These are phyloP conservation scores for Melieria crassipennis DNA, from an alignment of 2,888 invertebrate genomes.

Conservation along the genomic window DNA sequence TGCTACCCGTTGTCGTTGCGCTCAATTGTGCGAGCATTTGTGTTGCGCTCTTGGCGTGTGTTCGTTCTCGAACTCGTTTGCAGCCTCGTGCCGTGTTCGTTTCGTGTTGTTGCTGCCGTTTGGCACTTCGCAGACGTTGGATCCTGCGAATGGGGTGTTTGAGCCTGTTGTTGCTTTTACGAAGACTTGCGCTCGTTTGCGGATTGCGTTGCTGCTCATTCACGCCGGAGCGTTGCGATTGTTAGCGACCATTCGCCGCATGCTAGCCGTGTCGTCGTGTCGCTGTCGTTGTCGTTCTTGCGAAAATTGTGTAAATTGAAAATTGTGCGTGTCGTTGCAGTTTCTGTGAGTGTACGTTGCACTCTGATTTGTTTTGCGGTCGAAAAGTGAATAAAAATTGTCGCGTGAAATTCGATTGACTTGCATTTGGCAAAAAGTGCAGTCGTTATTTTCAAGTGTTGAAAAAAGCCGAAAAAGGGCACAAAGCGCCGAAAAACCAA, in stretches of 20 bases:
- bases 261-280: not conserved
- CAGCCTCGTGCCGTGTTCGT: no score
- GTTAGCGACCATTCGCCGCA: conserved; percentile 35
- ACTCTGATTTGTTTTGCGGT: not conserved
- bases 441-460: no score
- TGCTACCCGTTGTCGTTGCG: not conserved
- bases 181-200: conserved; percentile 13
- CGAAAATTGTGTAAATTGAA: not conserved
- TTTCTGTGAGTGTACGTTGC: not conserved
- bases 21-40: not conserved
- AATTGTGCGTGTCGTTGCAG: not conserved
- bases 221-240: conserved; percentile 39
- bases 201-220: conserved; percentile 32
- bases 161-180: conserved; percentile 3
- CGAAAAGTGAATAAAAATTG: no score
- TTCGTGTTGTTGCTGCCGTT: not conserved
- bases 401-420: no score
- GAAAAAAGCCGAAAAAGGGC: no score
- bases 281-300: not conserved
- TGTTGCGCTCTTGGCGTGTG: no score
- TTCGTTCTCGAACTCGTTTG: no score
- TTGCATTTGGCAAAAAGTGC: no score
- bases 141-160: not conserved
- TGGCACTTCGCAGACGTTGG: not conserved
- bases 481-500: no score